phyloP scores from a whole-genome alignment of 2,113 vertebrate species.

The Salvelinus namaycush region DNA sequence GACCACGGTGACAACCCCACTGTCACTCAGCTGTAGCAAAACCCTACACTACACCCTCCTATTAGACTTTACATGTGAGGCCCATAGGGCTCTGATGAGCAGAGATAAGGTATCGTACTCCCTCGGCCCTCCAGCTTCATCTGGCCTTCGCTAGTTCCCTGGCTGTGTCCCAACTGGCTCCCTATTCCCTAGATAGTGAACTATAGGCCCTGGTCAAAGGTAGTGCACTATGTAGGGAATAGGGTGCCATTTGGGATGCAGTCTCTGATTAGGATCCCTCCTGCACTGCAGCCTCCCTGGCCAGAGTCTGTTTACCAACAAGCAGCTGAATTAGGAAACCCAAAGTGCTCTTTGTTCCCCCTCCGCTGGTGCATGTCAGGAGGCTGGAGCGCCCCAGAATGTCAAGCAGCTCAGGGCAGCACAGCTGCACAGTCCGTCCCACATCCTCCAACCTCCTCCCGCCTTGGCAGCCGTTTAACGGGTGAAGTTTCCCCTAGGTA shows the following conservation, averaged over 20 bases:
- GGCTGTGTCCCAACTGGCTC: too few relatives aligned
- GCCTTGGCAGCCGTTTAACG: too few relatives aligned
- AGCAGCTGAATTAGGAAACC: constrained; percentile 56
- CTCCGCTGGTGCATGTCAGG: constrained; percentile 51
- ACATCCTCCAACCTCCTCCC: not conserved
- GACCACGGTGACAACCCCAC: constrained; percentile 21
- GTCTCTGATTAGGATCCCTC: constrained; percentile 29
- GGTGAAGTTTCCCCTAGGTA: too few relatives aligned
- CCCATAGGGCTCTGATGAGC: not conserved
- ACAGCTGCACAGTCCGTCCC: constrained; percentile 58
- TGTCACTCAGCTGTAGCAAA: constrained; percentile 39
- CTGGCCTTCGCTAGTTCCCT: constrained; percentile 4
- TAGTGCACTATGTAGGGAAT: too few relatives aligned
- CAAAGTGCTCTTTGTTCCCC: constrained; percentile 71
- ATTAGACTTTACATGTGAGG: not conserved
- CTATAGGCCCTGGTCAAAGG: too few relatives aligned
- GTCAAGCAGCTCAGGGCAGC: constrained; percentile 65
- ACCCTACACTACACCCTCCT: too few relatives aligned
- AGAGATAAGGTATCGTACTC: constrained; percentile 16
- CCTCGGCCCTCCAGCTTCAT: constrained; percentile 9
- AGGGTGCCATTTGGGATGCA: too few relatives aligned
- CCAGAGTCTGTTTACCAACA: constrained; percentile 63
- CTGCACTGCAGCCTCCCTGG: not conserved
- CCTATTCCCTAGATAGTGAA: too few relatives aligned
- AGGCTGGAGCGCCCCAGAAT: constrained; percentile 67